A percentile compares a stretch with the other conserved stretches of the same genome.
Evolutionary conservation across 2,888 invertebrate species (phyloP).

Genomic region (Thymelicus lineola): DNA sequence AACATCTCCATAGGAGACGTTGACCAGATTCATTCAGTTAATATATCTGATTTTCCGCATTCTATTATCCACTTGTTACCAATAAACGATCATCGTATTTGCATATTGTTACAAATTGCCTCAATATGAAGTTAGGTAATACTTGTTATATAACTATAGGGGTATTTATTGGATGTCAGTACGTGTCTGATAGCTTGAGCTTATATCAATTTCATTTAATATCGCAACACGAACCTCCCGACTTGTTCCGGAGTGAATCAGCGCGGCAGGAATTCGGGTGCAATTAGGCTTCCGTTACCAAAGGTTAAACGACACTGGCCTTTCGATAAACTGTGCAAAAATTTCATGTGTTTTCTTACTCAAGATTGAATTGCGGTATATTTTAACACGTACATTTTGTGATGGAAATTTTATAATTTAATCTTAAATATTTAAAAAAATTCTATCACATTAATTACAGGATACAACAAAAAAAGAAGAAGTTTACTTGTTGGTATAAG

Average conservation of each 20-base stretch:
- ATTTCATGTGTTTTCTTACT: neutral
- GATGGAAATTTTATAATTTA: too few species aligned
- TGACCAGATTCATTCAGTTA: too few species aligned
- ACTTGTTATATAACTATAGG: neutral
- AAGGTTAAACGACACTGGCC: conserved; percentile 22
- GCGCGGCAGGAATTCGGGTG: conserved; percentile 17
- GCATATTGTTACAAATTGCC: too few species aligned
- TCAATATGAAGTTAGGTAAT: too few species aligned
- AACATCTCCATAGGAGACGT: too few species aligned
- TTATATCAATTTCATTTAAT: conserved; percentile 15
- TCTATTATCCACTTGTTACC: too few species aligned
- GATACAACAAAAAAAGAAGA: too few species aligned
- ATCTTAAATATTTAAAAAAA: too few species aligned
- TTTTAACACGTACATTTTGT: neutral
- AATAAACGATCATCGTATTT: too few species aligned
- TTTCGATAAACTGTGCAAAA: conserved; percentile 4
- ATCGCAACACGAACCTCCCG: conserved; percentile 1
- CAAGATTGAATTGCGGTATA: neutral
- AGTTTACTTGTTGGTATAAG: too few species aligned
- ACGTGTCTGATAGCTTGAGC: neutral
- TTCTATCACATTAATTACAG: too few species aligned
- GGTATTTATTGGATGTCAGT: neutral
- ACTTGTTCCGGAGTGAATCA: conserved; percentile 10
- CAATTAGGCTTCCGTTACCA: conserved; percentile 23
- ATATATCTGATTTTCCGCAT: too few species aligned